Conservation (phyloP, 2,797 vertebrate species). For the Lutjanus argentimaculatus region DNA sequence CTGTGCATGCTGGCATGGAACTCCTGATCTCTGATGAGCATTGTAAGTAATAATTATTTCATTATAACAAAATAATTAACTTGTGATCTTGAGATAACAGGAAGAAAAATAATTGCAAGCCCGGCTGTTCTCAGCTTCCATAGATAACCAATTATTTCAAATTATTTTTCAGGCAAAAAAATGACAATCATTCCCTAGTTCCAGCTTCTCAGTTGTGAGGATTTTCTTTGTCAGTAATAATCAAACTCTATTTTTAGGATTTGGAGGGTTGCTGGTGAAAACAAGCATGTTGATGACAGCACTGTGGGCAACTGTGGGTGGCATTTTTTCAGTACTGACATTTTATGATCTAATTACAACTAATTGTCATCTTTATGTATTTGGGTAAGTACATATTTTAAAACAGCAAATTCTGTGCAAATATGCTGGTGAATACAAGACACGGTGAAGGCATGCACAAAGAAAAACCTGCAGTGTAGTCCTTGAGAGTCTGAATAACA, state of each 20-base stretch:
- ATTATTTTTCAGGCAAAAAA: too few species aligned
- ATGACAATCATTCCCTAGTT: not conserved
- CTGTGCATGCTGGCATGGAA: too few species aligned
- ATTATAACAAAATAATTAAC: too few species aligned
- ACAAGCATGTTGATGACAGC: not conserved
- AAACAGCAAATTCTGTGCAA: not conserved
- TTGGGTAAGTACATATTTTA: not conserved
- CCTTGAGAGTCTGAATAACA: constrained; percentile 7
- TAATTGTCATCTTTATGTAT: not conserved
- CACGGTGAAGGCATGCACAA: not conserved
- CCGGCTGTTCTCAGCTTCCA: too few species aligned
- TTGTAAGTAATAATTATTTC: too few species aligned
- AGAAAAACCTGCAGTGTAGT: not conserved
- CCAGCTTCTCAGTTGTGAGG: not conserved
- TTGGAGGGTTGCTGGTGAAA: not conserved
- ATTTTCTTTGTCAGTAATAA: not conserved
- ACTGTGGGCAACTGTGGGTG: too few species aligned
- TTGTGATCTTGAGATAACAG: too few species aligned
- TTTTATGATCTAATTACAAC: not conserved
- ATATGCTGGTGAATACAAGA: not conserved
- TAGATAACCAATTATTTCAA: too few species aligned
- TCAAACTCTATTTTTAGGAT: not conserved
- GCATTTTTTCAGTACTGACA: not conserved
- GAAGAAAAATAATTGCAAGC: too few species aligned
- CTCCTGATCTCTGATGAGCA: too few species aligned